phyloP scores from a whole-genome alignment of 2,888 invertebrate species.

The Parnassius smintheus region DNA sequence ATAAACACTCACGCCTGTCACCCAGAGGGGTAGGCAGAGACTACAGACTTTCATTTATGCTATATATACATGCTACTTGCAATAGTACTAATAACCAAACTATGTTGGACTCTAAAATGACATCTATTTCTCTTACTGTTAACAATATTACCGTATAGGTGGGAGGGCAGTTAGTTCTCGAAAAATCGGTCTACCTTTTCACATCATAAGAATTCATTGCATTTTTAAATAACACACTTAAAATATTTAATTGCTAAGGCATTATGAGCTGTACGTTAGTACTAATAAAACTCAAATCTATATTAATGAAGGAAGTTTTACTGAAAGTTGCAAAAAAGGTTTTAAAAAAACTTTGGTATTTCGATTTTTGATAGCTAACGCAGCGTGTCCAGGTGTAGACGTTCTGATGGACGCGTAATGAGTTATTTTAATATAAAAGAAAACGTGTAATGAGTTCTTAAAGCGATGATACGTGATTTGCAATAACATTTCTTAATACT shows the following conservation, averaged over 20 bases:
- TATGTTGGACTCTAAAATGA: constrained; percentile 8
- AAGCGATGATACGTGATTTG: constrained; percentile 1
- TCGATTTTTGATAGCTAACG: constrained; percentile 45
- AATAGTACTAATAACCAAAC: constrained; percentile 9
- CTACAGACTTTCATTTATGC: too few relatives aligned
- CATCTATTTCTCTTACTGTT: constrained; percentile 12
- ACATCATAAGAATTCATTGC: constrained; percentile 26
- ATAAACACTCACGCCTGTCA: too few relatives aligned
- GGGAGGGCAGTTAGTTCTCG: constrained; percentile 2
- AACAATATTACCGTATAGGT: background rate
- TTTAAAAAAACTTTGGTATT: constrained; percentile 39
- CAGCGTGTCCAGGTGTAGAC: constrained; percentile 42
- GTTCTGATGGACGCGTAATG: constrained; percentile 28
- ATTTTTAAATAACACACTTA: constrained; percentile 15
- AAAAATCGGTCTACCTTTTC: constrained; percentile 13
- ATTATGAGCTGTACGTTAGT: constrained; percentile 4
- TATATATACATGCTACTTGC: constrained; percentile 16
- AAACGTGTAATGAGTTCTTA: background rate
- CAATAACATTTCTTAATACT: too few relatives aligned
- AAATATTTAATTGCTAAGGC: background rate
- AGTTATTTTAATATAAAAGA: constrained; percentile 24
- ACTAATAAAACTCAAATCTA: constrained; percentile 3
- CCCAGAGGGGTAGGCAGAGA: too few relatives aligned
- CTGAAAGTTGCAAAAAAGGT: constrained; percentile 38
- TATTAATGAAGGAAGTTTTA: constrained; percentile 16